Percentiles rank a stretch among this genome's conserved stretches.
Evolutionary conservation across 2,113 vertebrate genomes (phyloP).

Genomic region (Gambusia holbrooki): DNA sequence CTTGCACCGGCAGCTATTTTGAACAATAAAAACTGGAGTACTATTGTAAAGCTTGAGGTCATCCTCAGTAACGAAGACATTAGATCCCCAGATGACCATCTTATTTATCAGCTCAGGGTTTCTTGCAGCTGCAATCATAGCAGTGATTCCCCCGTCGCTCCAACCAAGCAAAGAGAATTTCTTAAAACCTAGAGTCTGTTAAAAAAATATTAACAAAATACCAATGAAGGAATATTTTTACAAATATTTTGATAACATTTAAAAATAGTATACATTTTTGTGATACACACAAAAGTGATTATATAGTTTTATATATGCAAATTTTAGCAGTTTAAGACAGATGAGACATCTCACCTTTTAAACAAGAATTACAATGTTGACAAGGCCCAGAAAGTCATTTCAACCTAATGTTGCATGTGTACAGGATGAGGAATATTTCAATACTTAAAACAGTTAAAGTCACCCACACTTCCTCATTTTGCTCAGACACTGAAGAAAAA

Average conservation of each 20-base stretch:
- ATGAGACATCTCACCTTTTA: not conserved
- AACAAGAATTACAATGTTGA: no score
- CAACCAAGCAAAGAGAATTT: slow-evolving; percentile 90
- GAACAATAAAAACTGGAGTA: slow-evolving; percentile 54
- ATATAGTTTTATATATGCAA: not conserved
- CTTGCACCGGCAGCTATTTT: not conserved
- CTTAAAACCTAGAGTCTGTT: slow-evolving; percentile 83
- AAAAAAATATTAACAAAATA: not conserved
- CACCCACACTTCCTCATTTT: no score
- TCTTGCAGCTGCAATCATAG: slow-evolving; percentile 85
- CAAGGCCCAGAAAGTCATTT: no score
- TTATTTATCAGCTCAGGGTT: slow-evolving; percentile 83
- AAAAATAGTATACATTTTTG: not conserved
- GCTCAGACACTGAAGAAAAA: no score
- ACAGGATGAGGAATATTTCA: no score
- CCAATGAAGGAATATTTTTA: not conserved
- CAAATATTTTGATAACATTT: not conserved
- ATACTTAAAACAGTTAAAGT: no score
- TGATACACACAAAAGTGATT: not conserved
- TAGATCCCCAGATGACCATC: slow-evolving; percentile 90
- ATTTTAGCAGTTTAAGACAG: not conserved
- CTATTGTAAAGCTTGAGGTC: slow-evolving; percentile 86
- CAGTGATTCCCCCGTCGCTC: slow-evolving; percentile 92
- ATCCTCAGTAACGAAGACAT: slow-evolving; percentile 83
- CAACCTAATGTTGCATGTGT: no score